Evolutionary conservation across 2,888 invertebrate species (phyloP), one percentile per base, ranked within the genome.

Genomic region (Dasysyrphus tricinctus): DNA sequence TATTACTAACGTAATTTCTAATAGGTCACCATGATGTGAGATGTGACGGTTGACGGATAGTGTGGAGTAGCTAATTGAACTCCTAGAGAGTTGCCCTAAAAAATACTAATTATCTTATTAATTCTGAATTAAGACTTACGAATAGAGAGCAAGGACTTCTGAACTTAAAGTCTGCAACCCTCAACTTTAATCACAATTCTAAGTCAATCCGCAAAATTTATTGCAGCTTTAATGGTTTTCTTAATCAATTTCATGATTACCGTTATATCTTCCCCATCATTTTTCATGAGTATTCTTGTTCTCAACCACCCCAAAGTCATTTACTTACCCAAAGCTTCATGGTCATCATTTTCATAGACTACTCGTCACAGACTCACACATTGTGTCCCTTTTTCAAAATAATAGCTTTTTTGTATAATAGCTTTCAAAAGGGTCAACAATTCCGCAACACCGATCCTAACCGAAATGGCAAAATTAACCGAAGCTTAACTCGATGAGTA

Each of bases 231-330:
- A 39, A 42, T 61, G 24, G 24, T 61, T 61, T 42, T 61, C 61
- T 61, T 61, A 39, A 61, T 61, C 42, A 61, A 61, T 44, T 42
- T 63, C 61, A 44, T 61, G 19, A 61, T 42, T 39, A 61, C 61
- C 11, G 14, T 29, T 61, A n/a, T n/a, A 29, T 29, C 29, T n/a
- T 42, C 42, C 42, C 14, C 11, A 63, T 63, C n/a, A 42, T 63
- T 24, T 63, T 63, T 63, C 61, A 29, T 42, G 5, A 63, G 44
- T 44, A 63, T 29, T 29, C 24, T 42, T n/a, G 29, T 29, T 44
- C 12, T 29, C 29, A 14, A 54, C 16, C 24, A 42, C 7, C 24
- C 42, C n/a, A 29, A n/a, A 61, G 39, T 8, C 32, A 24, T 42
- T 24, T 5, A 42, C 29, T 24, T 63, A 44, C 44, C 61, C 8